phyloP scores from a whole-genome alignment of 2,797 vertebrate species.

The Sebastes alutus region DNA sequence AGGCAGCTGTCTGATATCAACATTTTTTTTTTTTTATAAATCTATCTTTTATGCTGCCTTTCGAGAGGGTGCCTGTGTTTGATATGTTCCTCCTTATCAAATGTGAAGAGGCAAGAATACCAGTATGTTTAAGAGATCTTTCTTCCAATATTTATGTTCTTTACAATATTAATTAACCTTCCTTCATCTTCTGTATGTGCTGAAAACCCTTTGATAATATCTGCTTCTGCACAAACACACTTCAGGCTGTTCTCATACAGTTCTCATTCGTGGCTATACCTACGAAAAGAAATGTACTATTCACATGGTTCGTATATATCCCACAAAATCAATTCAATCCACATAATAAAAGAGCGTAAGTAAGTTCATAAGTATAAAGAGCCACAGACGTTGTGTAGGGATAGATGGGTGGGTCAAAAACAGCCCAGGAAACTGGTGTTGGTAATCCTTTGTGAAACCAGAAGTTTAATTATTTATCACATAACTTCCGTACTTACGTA shows the following conservation, averaged over 20 bases:
- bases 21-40: constrained; percentile 9
- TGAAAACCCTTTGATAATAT: constrained; percentile 29
- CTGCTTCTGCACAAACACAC: neutral
- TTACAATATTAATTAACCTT: constrained; percentile 44
- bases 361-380: neutral
- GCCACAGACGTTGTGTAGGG: neutral
- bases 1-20: constrained; percentile 24
- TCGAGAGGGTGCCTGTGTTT: constrained; percentile 21
- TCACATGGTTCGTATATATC: neutral
- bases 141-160: constrained; percentile 24
- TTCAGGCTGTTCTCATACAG: neutral
- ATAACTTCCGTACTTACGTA: neutral
- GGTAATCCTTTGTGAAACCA: neutral
- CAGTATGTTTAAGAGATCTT: constrained; percentile 2
- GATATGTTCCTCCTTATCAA: constrained; percentile 28
- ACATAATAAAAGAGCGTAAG: neutral
- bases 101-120: neutral
- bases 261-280: neutral
- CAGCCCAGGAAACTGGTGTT: neutral
- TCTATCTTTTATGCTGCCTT: constrained; percentile 51
- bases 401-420: neutral
- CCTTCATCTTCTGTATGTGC: neutral
- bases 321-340: neutral
- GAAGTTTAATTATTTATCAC: neutral
- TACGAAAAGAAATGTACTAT: no score